These are phyloP conservation scores for Andrena chrysosceles DNA, from an alignment of 2,888 invertebrate species.

Conservation along the genomic window DNA sequence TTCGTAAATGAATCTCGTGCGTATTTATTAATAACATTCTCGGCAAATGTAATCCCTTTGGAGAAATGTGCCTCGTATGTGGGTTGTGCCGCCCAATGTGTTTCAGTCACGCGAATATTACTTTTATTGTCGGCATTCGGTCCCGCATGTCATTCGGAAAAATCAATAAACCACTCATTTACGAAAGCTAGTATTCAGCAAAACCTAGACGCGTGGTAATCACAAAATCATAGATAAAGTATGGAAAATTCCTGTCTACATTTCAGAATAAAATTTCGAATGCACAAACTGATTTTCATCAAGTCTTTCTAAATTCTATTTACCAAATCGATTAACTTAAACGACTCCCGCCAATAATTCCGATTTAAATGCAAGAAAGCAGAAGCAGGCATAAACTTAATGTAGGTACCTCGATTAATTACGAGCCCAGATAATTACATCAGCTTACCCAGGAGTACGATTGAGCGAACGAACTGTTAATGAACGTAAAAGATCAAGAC, in stretches of 20 bases:
- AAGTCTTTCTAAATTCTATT: too few species aligned
- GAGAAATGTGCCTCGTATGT: slow-evolving; percentile 20
- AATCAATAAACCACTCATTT: slow-evolving; percentile 48
- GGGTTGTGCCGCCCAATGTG: slow-evolving; percentile 18
- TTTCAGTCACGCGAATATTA: slow-evolving; percentile 57
- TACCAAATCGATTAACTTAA: background rate
- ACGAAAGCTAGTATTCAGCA: slow-evolving; percentile 30
- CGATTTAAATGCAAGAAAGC: background rate
- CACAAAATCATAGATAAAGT: slow-evolving; percentile 6
- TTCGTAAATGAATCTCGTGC: slow-evolving; percentile 1
- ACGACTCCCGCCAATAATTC: background rate
- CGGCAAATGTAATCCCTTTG: slow-evolving; percentile 26
- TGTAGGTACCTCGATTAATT: slow-evolving; percentile 28
- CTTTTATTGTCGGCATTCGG: slow-evolving; percentile 52
- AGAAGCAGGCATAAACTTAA: background rate
- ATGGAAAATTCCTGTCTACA: background rate
- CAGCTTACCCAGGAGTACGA: slow-evolving; percentile 30
- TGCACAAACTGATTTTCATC: background rate
- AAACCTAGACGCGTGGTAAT: slow-evolving; percentile 33
- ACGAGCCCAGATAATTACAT: slow-evolving; percentile 13
- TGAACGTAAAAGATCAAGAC: slow-evolving; percentile 29
- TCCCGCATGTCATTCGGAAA: slow-evolving; percentile 22
- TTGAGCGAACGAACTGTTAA: slow-evolving; percentile 50
- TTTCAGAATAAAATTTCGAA: background rate
- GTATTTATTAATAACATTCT: slow-evolving; percentile 30